Conservation (phyloP, 2,888 invertebrate genomes). For the Nomada goodeniana region DNA sequence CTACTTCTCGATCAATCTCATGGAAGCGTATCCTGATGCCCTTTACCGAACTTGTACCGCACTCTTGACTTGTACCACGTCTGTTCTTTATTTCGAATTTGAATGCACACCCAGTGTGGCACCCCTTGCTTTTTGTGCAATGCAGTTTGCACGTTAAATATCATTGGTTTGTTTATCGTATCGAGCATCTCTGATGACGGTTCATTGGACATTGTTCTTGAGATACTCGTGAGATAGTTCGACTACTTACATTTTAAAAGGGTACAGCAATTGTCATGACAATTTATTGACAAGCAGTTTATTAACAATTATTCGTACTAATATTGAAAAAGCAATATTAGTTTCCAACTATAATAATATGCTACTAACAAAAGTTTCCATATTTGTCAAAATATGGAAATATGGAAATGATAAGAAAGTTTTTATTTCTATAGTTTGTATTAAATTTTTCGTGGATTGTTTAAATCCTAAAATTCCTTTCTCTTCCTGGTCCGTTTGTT, state of each 20-base stretch:
- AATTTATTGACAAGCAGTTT: too few relatives aligned
- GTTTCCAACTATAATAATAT: too few relatives aligned
- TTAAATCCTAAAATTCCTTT: too few relatives aligned
- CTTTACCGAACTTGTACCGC: constrained; percentile 35
- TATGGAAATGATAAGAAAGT: too few relatives aligned
- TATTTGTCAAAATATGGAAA: too few relatives aligned
- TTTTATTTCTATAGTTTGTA: too few relatives aligned
- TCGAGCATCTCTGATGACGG: neutral
- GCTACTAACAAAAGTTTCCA: too few relatives aligned
- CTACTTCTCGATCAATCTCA: constrained; percentile 45
- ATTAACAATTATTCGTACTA: too few relatives aligned
- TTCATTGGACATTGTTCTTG: neutral
- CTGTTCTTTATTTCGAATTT: constrained; percentile 26
- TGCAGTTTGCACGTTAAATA: constrained; percentile 5
- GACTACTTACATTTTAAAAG: neutral
- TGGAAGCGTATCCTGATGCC: constrained; percentile 40
- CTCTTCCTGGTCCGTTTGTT: too few relatives aligned
- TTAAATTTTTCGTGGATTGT: too few relatives aligned
- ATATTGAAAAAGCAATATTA: too few relatives aligned
- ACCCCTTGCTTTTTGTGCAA: neutral
- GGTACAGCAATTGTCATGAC: too few relatives aligned
- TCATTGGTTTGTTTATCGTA: neutral
- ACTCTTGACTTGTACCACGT: neutral
- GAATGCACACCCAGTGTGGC: constrained; percentile 2
- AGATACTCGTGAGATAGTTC: neutral